Base-by-base conservation (phyloP, 92 coral and sea anemone genomes). In the Epizoanthus fatuus region DNA sequence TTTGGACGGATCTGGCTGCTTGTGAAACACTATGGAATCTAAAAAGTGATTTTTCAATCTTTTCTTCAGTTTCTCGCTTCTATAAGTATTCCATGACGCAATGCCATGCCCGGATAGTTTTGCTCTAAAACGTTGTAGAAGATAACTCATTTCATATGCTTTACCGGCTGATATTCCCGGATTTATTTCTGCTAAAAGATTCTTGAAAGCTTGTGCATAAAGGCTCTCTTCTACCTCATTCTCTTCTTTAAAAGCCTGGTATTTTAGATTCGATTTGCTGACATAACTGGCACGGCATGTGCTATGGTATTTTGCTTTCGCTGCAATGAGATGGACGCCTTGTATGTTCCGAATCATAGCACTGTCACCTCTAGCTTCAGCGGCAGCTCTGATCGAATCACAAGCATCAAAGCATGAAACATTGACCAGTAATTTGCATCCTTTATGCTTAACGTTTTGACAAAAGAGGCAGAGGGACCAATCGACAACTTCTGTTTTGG, bases 391-490 rank as follows among this genome's bases (percentile, higher is more conserved):
- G 68, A 82, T 74, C 40, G 68, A 25, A 15, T 81, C 53, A 63
- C 69, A 65, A 20, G 91, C 84, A 49, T 82, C 84, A 64, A 88
- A 81, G 32, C 69, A 13, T 39, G 91, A 55, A 13, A 88, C 88
- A 45, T 38, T 57, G 5, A 42, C 12, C 4, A 83, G 85, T 8
- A 11, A 72, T 22, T 69, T 80, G 47, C 13, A 12, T n/a, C 91
- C 91, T 65, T 88, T 81, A 51, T 73, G 69, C 75, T 81, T 74
- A 2, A 16, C 42, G 38, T 73, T 81, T 47, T 88, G 87, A 63
- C 91, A 88, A 80, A 88, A 88, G 62, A 81, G 58, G 51, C 79
- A 88, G 13, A 88, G 25, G 3, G 87, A 88, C 87, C 91, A 88
- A 53, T 74, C 86, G 19, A 81, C 67, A 7, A 20, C 29, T 42